These are phyloP conservation scores for Agelas oroides DNA, from an alignment of 37 sponge, comb jelly and placozoan species.

Conservation along the genomic window DNA sequence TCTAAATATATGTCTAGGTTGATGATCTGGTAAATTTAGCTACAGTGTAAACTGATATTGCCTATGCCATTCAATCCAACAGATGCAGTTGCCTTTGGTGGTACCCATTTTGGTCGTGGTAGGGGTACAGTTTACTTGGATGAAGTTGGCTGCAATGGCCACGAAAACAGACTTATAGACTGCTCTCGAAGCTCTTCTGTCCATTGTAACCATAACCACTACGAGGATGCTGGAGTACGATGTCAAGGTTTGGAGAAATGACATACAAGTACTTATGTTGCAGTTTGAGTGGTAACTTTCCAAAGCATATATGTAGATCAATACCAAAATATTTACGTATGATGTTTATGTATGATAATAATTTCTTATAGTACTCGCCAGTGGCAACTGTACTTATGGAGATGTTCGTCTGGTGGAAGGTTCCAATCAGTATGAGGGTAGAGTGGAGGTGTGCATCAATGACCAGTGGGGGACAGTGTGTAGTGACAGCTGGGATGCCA, in stretches of 20 bases:
- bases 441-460: conserved; percentile 28
- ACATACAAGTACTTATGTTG: too few relatives aligned
- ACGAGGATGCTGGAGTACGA: conserved; percentile 27
- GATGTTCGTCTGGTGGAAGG: conserved; percentile 26
- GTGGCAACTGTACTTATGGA: neutral
- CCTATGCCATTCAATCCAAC: neutral
- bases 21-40: too few relatives aligned
- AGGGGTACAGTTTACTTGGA: conserved; percentile 3
- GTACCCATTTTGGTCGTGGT: conserved; percentile 19
- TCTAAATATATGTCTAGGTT: too few relatives aligned
- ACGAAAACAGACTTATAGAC: neutral
- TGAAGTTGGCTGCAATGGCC: conserved; percentile 8
- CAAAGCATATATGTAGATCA: too few relatives aligned
- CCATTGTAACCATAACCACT: neutral
- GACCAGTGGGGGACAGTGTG: conserved; percentile 18
- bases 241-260: too few relatives aligned
- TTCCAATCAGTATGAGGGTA: conserved; percentile 6
- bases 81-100: conserved; percentile 20
- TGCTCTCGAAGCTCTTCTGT: neutral
- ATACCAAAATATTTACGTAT: too few relatives aligned
- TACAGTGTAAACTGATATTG: neutral
- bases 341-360: too few relatives aligned
- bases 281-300: too few relatives aligned
- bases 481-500: neutral
- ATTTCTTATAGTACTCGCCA: too few relatives aligned